phyloP scores from a whole-genome alignment of 2,797 vertebrate species.

The Novumbra hubbsi region DNA sequence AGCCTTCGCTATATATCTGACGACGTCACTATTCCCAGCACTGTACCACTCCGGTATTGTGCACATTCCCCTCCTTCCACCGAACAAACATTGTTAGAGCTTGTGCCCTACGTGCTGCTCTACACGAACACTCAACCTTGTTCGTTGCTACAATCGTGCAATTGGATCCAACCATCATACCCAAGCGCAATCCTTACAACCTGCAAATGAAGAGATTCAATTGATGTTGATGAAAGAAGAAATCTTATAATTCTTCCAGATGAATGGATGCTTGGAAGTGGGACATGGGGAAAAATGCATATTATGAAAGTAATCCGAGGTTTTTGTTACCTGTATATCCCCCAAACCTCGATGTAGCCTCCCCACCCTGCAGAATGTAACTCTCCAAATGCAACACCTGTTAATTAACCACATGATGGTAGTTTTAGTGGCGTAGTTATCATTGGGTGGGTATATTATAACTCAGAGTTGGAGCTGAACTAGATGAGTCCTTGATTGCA shows the following conservation, averaged over 20 bases:
- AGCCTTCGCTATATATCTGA: no score
- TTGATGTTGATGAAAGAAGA: neutral
- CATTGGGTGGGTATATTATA: conserved; percentile 19
- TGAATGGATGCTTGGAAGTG: neutral
- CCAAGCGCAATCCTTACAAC: no score
- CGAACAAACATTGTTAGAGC: no score
- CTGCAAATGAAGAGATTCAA: neutral
- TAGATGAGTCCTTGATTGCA: conserved; percentile 30
- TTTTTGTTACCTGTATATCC: no score
- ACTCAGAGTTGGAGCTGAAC: conserved; percentile 20
- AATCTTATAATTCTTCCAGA: neutral
- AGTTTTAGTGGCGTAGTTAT: conserved; percentile 35
- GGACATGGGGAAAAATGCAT: neutral
- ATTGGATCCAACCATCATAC: no score
- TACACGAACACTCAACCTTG: no score
- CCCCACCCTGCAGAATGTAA: neutral
- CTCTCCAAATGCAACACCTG: conserved; percentile 4
- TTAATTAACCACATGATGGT: conserved; percentile 18
- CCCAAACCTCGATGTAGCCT: no score
- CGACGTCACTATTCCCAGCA: no score
- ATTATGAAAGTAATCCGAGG: neutral
- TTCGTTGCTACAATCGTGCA: no score
- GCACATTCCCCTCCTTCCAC: neutral
- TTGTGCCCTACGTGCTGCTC: no score
- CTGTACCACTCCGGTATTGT: no score